Conservation (phyloP, 1,140 invertebrate species). For the Spodoptera frugiperda region DNA sequence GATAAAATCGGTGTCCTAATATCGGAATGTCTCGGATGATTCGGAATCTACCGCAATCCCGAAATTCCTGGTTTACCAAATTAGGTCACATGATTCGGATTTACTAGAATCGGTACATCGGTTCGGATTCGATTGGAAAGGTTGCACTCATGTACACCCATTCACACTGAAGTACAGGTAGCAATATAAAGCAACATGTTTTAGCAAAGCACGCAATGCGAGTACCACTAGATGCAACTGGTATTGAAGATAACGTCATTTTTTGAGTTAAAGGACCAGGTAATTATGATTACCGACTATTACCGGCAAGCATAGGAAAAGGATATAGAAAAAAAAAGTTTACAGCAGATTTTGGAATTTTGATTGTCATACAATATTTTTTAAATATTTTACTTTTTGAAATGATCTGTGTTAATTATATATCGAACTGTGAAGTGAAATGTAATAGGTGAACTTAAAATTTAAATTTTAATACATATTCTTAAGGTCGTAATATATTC, state of each 20-base stretch:
- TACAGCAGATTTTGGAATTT: too few relatives aligned
- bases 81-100: background rate
- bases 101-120: background rate
- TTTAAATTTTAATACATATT: too few relatives aligned
- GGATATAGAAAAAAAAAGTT: too few relatives aligned
- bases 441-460: too few relatives aligned
- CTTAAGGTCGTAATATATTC: too few relatives aligned
- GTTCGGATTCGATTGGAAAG: background rate
- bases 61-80: background rate
- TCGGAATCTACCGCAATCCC: background rate
- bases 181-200: conserved; percentile 22
- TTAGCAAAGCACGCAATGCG: conserved; percentile 33
- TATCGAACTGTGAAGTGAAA: too few relatives aligned
- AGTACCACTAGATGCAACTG: background rate
- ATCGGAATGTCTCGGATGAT: background rate
- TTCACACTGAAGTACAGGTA: conserved; percentile 43
- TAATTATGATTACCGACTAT: too few relatives aligned
- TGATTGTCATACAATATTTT: too few relatives aligned
- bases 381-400: too few relatives aligned
- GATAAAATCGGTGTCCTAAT: too few relatives aligned
- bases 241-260: conserved; percentile 17
- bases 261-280: background rate
- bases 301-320: background rate
- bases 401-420: too few relatives aligned
- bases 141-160: conserved; percentile 35